phyloP scores from a whole-genome alignment of 2,888 invertebrate species.

The Drosophila niveifrons region DNA sequence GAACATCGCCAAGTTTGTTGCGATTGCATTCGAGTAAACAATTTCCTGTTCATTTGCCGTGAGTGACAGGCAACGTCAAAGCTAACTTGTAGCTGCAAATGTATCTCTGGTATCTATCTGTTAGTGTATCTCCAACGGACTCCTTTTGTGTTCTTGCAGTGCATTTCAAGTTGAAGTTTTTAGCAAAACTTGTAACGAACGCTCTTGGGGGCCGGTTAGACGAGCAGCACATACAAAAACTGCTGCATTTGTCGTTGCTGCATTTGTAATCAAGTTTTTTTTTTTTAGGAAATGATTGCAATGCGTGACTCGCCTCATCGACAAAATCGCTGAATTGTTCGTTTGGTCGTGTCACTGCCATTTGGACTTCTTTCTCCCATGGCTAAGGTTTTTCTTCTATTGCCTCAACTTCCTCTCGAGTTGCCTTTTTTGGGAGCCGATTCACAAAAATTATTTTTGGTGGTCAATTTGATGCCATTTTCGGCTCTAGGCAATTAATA shows the following conservation, averaged over 20 bases:
- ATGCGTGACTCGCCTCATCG: conserved; percentile 73
- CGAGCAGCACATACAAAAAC: conserved; percentile 20
- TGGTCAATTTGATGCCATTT: conserved; percentile 36
- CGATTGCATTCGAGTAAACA: conserved; percentile 41
- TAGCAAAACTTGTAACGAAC: conserved; percentile 21
- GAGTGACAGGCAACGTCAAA: conserved; percentile 70
- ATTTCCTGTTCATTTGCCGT: conserved; percentile 69
- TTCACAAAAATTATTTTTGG: conserved; percentile 16
- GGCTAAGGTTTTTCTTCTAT: conserved; percentile 23
- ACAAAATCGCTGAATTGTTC: conserved; percentile 37
- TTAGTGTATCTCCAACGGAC: conserved; percentile 13
- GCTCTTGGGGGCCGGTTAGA: conserved; percentile 65
- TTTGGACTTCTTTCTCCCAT: conserved; percentile 32
- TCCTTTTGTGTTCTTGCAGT: conserved; percentile 38
- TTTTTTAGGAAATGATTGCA: conserved; percentile 66
- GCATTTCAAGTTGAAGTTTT: conserved; percentile 38
- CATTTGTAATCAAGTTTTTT: conserved; percentile 70
- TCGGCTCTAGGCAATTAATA: conserved; percentile 69
- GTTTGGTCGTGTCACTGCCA: conserved; percentile 65
- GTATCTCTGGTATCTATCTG: conserved; percentile 52
- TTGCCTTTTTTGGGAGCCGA: conserved; percentile 23
- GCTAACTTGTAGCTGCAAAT: conserved; percentile 70
- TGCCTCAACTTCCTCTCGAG: conserved; percentile 14
- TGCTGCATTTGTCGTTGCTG: conserved; percentile 37
- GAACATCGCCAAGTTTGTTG: conserved; percentile 53